Conservation (phyloP, 2,888 invertebrate species). For the Ptychoptera albimana region DNA sequence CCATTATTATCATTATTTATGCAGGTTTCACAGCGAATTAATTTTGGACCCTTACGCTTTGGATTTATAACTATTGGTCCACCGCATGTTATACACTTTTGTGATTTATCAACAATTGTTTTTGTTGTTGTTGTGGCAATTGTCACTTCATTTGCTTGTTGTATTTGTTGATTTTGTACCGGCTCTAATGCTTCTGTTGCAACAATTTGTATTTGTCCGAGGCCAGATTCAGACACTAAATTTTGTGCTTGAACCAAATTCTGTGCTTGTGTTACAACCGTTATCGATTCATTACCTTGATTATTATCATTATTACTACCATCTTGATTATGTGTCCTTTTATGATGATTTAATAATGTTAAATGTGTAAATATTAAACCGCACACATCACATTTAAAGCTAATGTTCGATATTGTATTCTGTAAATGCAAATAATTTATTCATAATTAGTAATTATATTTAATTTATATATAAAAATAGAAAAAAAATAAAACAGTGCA, state of each 20-base stretch:
- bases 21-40: constrained; percentile 43
- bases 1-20: constrained; percentile 39
- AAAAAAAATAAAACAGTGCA: background rate
- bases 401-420: constrained; percentile 63
- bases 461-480: background rate
- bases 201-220: constrained; percentile 42
- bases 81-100: constrained; percentile 45
- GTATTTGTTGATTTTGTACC: constrained; percentile 12
- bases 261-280: constrained; percentile 36
- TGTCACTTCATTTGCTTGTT: constrained; percentile 13
- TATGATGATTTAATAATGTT: constrained; percentile 69
- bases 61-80: constrained; percentile 37
- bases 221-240: constrained; percentile 17
- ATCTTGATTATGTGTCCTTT: constrained; percentile 55
- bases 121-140: constrained; percentile 34
- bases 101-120: constrained; percentile 33
- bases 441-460: background rate
- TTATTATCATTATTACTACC: constrained; percentile 35
- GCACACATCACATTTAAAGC: constrained; percentile 78
- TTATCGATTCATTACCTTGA: constrained; percentile 27
- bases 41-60: constrained; percentile 44
- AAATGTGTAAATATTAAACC: constrained; percentile 74
- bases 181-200: constrained; percentile 33
- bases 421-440: constrained; percentile 29
- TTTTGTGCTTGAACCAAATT: constrained; percentile 27